These are phyloP conservation scores for Chrysomela aeneicollis DNA, from an alignment of 2,888 invertebrate species.

Conservation along the genomic window DNA sequence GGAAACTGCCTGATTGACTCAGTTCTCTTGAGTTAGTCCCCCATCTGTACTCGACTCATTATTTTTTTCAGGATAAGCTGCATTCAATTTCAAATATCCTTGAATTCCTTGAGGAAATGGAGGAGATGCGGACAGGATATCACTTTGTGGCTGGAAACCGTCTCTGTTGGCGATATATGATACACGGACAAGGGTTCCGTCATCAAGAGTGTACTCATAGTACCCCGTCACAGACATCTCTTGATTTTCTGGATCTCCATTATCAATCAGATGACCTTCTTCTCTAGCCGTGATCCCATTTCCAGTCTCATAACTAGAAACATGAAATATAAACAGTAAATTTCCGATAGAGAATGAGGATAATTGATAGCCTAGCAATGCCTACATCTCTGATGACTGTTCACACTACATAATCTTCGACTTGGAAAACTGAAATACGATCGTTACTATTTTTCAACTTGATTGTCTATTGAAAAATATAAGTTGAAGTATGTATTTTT, in stretches of 20 bases:
- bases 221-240: conserved; percentile 11
- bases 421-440: no score
- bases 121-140: conserved; percentile 79
- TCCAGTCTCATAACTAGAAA: conserved; percentile 10
- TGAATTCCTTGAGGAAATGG: conserved; percentile 77
- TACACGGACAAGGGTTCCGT: conserved; percentile 50
- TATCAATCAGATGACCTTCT: conserved; percentile 1
- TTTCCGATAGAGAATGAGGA: no score
- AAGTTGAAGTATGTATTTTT: no score
- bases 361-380: no score
- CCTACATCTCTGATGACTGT: no score
- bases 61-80: conserved; percentile 45
- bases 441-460: no score
- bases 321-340: no score
- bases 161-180: conserved; percentile 74
- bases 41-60: neutral
- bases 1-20: no score
- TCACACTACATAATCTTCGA: no score
- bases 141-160: conserved; percentile 74
- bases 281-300: conserved; percentile 15
- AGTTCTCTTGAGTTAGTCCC: no score
- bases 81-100: conserved; percentile 69
- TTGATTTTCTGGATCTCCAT: neutral
- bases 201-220: conserved; percentile 40
- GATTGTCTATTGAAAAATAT: no score